Evolutionary conservation across 1,140 invertebrate genomes (phyloP), one percentile per base, ranked within the genome.

Genomic region (Orchesella cincta): DNA sequence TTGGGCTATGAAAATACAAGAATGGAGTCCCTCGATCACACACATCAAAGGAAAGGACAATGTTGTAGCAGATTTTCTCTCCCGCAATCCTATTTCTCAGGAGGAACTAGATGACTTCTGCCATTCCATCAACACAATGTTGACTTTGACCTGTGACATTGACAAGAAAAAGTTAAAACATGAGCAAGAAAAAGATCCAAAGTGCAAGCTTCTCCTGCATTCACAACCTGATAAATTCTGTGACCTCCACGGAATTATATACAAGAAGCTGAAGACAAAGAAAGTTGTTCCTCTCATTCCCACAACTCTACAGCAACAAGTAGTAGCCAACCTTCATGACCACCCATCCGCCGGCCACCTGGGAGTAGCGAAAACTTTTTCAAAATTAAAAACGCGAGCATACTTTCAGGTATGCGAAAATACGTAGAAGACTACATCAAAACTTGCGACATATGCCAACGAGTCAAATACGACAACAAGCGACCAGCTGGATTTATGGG

Each of bases 281-380:
- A 36, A 31, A 16, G 26, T 71, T 3, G 67, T 76, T 26, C 75
- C 75, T n/a, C 51, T 76, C 16, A 62, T 80, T 57, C 79, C 79
- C 0, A 31, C 51, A 33, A n/a, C 75, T 51, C 16, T 73, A 8
- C 3, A 5, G 3, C 35, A 5, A 51, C 16, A 8, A 14, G 71
- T 36, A 5, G 14, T 80, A 28, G 20, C 62, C 16, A 64, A 72
- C 26, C 75, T 80, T 29, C 79, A 80, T 46, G 79, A 80, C 31
- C 5, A 28, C 1, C 79, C 76, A 8, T 29, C 46, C 18, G n/a
- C 71, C 0, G 77, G 80, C 1, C 80, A 82, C 29, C 14, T 78
- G 28, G 57, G 57, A 29, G 35, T 75, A 34, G 31, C 72, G 29
- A 23, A 71, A 35, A 75, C 26, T n/a, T 70, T 62, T 14, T 20